Evolutionary conservation across 2,888 invertebrate genomes (phyloP), one percentile per base, ranked within the genome.

Genomic region (Drosophila testacea): DNA sequence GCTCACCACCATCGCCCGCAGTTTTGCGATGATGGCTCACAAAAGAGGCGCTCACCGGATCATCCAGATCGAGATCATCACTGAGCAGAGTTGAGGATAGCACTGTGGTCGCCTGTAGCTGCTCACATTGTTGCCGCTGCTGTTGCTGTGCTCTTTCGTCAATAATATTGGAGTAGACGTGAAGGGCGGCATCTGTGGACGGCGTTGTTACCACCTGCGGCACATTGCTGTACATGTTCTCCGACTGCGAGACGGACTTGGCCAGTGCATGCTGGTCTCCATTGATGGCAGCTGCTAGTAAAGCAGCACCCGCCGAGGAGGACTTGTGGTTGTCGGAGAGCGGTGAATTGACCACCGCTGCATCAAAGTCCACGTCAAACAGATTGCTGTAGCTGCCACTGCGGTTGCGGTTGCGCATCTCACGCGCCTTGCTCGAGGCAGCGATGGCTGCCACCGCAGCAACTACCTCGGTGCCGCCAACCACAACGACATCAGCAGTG

Each of bases 191-290:
- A 77, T 90, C 91, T 32, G 83, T 77, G 59, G 89, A 68, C 46
- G 79, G 73, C 13, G 77, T 70, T 27, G 57, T 60, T 5, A 59
- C 67, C 71, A 70, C 80, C 70, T 86, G 90, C 56, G 91, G 91
- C 79, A 93, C 90, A 82, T 93, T 93, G 81, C 92, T 92, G 79
- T 93, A 93, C 82, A 92, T 91, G 69, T 92, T 93, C 76, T 93
- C 93, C 4, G 90, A 84, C 73, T 92, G 90, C 2, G 91, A 90
- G 9, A 90, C 81, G 4, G 91, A 90, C 75, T 91, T 91, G 36
- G 76, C 69, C 38, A 89, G 73, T 34, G 30, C 54, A 13, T 57
- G 79, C 48, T 79, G 73, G 10, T 73, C 79, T 34, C 88, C 82
- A 32, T 51, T 73, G 9, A 91, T 83, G 63, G 90, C 90, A n/a